A percentile compares a stretch with the other conserved stretches of the same genome.
Evolutionary conservation across 37 sponge, comb jelly and placozoan genomes (phyloP).

Genomic region (Axinella damicornis): DNA sequence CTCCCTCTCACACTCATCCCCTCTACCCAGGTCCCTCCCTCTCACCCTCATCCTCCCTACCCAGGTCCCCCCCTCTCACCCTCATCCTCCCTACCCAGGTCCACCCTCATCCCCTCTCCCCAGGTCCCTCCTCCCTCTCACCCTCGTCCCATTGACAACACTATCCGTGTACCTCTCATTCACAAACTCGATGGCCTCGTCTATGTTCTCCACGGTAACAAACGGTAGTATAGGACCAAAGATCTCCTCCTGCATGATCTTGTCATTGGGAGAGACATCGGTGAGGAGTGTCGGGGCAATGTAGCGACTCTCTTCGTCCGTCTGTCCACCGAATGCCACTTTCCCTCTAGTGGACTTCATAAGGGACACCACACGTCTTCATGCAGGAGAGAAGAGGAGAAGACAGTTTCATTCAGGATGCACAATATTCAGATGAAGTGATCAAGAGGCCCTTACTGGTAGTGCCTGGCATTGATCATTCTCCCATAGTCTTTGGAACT

Average conservation of each 20-base stretch:
- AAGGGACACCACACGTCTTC: slow-evolving; percentile 69
- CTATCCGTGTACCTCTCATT: slow-evolving; percentile 63
- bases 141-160: too few relatives aligned
- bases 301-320: slow-evolving; percentile 63
- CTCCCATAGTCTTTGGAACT: slow-evolving; percentile 63
- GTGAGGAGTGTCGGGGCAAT: slow-evolving; percentile 88
- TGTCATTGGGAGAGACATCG: slow-evolving; percentile 77
- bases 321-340: slow-evolving; percentile 72
- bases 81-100: too few relatives aligned
- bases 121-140: too few relatives aligned
- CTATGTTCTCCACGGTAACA: slow-evolving; percentile 66
- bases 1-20: too few relatives aligned
- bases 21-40: too few relatives aligned
- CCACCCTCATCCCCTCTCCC: too few relatives aligned
- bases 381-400: background rate
- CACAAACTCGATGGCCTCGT: slow-evolving; percentile 83
- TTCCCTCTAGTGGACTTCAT: slow-evolving; percentile 54
- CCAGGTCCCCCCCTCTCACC: too few relatives aligned
- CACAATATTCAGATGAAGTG: too few relatives aligned
- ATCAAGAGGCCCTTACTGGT: slow-evolving; percentile 37
- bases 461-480: slow-evolving; percentile 64
- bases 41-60: too few relatives aligned
- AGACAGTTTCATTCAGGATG: too few relatives aligned
- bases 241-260: slow-evolving; percentile 90
- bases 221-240: slow-evolving; percentile 93